Evolutionary conservation across 2,113 vertebrate species (phyloP).

Genomic region (Cyanoliseus patagonus): DNA sequence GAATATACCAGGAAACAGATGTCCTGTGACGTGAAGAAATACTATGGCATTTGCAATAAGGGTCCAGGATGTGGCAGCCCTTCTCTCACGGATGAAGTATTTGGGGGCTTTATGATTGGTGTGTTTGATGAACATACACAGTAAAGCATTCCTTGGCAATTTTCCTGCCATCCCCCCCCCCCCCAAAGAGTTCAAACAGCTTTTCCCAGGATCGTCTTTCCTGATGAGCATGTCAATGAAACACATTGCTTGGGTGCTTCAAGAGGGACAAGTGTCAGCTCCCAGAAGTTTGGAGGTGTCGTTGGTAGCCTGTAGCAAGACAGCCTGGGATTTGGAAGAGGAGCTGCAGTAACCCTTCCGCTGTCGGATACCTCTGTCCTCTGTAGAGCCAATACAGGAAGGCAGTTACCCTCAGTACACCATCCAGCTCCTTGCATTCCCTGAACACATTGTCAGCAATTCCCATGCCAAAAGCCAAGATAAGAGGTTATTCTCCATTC

Average conservation of each 20-base stretch:
- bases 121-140: not conserved
- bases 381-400: not conserved
- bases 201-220: not conserved
- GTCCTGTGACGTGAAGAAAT: not conserved
- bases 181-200: not conserved
- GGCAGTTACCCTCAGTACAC: not conserved
- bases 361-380: not conserved
- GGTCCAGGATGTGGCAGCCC: rapidly evolving
- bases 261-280: not conserved
- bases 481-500: not conserved
- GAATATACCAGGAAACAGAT: not conserved
- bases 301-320: not conserved
- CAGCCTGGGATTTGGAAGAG: not conserved
- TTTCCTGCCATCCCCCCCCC: not conserved
- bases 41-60: rapidly evolving
- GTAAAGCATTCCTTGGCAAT: not conserved
- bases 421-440: not conserved
- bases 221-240: rapidly evolving
- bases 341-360: not conserved
- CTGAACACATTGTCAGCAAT: not conserved
- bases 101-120: not conserved
- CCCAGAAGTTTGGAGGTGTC: not conserved
- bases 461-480: not conserved
- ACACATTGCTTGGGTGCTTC: not conserved
- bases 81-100: not conserved